phyloP scores from a whole-genome alignment of 2,113 vertebrate species.

The Paratilapia polleni region DNA sequence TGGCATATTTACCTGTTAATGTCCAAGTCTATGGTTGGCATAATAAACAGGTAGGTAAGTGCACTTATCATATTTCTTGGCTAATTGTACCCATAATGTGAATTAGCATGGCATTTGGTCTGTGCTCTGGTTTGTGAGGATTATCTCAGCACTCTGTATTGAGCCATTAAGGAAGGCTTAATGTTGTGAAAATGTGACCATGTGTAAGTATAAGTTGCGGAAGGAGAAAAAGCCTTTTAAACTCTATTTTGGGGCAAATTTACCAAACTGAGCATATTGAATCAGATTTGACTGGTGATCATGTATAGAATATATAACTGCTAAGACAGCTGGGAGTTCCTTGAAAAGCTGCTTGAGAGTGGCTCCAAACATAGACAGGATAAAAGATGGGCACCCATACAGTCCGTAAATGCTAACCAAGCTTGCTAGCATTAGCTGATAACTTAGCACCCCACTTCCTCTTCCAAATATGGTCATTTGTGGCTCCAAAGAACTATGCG shows the following conservation, averaged over 20 bases:
- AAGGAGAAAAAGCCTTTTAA: background rate
- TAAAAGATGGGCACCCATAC: fast-evolving
- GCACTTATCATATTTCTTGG: background rate
- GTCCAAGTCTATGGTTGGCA: background rate
- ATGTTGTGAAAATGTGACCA: background rate
- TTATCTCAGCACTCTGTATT: background rate
- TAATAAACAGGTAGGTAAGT: background rate
- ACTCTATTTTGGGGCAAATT: background rate
- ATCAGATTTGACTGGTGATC: background rate
- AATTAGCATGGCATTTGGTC: background rate
- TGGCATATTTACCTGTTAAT: background rate
- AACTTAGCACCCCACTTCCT: too few relatives aligned
- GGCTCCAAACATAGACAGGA: background rate
- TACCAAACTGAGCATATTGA: background rate
- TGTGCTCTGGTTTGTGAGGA: background rate
- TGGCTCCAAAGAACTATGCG: too few relatives aligned
- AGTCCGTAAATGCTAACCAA: too few relatives aligned
- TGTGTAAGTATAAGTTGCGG: background rate
- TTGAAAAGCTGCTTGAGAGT: background rate
- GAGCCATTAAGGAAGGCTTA: background rate
- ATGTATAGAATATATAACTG: too few relatives aligned
- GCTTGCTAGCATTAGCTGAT: too few relatives aligned
- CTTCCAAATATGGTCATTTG: too few relatives aligned
- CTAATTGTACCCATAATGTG: background rate
- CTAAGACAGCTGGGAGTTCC: background rate